Evolutionary conservation across 2,888 invertebrate genomes (phyloP), one percentile per base, ranked within the genome.

Genomic region (Allolobophora icterica): DNA sequence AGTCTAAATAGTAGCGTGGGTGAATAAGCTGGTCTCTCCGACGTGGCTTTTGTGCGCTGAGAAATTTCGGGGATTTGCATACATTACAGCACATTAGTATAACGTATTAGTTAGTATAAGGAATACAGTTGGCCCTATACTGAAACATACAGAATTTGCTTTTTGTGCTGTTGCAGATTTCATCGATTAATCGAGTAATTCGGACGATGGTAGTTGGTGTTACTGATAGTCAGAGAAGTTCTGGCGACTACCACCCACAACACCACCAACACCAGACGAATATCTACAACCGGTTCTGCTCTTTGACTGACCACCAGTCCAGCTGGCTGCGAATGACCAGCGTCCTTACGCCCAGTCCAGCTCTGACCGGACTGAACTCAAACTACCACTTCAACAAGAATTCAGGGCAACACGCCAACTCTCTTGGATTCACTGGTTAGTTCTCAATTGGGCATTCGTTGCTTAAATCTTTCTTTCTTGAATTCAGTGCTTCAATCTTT

Each of bases 281-380:
- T n/a, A 71, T 71, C n/a, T 71, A 71, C n/a, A 71, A 71, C 71
- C 71, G 71, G 71, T 71, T 71, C n/a, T 71, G 71, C 71, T 71
- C 30, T 71, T 13, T 71, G 71, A 71, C 30, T 71, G 71, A 71
- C n/a, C 71, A 71, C 71, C 71, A 71, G 71, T 71, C 71, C 30
- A n/a, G n/a, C n/a, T 71, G 71, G 71, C 71, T 71, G n/a, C 71
- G 71, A n/a, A 71, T 71, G 71, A 71, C 71, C 71, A 71, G 71
- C 71, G 71, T 11, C 71, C 71, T 71, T 30, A n/a, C 71, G n/a
- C 71, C 71, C 71, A 71, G 71, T 71, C 71, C 71, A 71, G 71
- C 30, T n/a, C 71, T 71, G 71, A 71, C 71, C 30, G 71, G 71
- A 71, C 71, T 71, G 8, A 71, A n/a, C 71, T 30, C 71, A 30